Evolutionary conservation across 2,888 invertebrate genomes (phyloP).

Genomic region (Tubulanus polymorphus): DNA sequence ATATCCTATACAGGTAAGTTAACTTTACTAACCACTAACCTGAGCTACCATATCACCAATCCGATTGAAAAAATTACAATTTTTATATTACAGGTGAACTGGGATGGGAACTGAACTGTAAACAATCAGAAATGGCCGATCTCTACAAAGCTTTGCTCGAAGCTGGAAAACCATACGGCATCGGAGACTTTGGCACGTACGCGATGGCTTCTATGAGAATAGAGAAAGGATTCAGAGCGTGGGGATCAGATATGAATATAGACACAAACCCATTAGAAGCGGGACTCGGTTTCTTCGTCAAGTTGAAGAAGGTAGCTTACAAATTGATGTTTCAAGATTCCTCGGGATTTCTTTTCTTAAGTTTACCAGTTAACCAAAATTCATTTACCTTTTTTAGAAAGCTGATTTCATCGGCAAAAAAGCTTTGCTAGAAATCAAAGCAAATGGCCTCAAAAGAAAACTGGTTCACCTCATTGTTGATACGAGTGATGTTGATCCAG

Average conservation of each 20-base stretch:
- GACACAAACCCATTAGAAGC: conserved; percentile 56
- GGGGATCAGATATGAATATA: conserved; percentile 54
- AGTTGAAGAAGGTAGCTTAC: conserved; percentile 40
- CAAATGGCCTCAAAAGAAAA: conserved; percentile 22
- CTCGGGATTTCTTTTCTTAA: not conserved
- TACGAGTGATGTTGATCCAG: conserved; percentile 34
- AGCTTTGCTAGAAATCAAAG: conserved; percentile 27
- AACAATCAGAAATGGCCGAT: conserved; percentile 34
- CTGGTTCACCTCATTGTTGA: conserved; percentile 34
- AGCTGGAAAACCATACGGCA: conserved; percentile 42
- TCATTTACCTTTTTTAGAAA: too few species aligned
- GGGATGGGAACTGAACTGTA: conserved; percentile 55
- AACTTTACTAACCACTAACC: too few species aligned
- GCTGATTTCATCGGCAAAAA: conserved; percentile 42
- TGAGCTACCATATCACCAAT: too few species aligned
- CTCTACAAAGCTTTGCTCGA: conserved; percentile 49
- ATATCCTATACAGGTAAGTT: conserved; percentile 54
- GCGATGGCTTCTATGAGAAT: conserved; percentile 53
- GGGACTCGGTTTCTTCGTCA: conserved; percentile 49
- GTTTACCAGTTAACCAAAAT: too few species aligned
- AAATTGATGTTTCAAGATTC: too few species aligned
- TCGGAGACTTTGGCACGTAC: conserved; percentile 54
- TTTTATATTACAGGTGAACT: conserved; percentile 51
- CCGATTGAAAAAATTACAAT: too few species aligned
- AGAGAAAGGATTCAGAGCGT: conserved; percentile 55